Evolutionary conservation across 2,113 vertebrate genomes (phyloP).

Genomic region (Hydrochoerus hydrochaeris): DNA sequence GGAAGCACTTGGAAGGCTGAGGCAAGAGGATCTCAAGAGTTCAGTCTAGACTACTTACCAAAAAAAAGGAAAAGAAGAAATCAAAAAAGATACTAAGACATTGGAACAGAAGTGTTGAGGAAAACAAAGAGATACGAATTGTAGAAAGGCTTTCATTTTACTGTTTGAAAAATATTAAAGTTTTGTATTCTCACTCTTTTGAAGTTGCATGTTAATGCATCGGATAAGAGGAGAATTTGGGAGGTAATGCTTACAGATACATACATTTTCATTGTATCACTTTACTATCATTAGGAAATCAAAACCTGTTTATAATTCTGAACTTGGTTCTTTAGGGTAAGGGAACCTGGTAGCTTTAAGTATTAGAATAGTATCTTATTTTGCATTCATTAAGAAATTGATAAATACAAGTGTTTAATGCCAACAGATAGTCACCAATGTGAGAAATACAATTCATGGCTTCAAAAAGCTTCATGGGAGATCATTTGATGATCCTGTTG

Average conservation of each 20-base stretch:
- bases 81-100: neutral
- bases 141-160: neutral
- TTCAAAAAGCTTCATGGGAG: slow-evolving; percentile 97
- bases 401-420: slow-evolving; percentile 50
- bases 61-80: neutral
- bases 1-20: neutral
- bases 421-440: slow-evolving; percentile 93
- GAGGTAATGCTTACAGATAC: neutral
- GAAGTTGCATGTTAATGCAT: neutral
- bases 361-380: slow-evolving; percentile 5
- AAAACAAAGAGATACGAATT: neutral
- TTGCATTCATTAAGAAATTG: slow-evolving; percentile 34
- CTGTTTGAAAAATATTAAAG: slow-evolving; percentile 38
- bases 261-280: neutral
- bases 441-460: slow-evolving; percentile 96
- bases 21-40: neutral
- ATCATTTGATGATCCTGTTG: slow-evolving; percentile 93
- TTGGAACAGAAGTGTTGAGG: neutral
- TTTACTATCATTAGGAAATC: neutral
- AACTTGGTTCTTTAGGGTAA: slow-evolving; percentile 4
- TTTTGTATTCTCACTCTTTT: neutral
- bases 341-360: neutral
- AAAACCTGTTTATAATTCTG: slow-evolving; percentile 35
- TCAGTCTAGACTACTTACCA: neutral
- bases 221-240: neutral